Percentiles rank a stretch among this genome's conserved stretches.
phyloP scores from a whole-genome alignment of 1,140 invertebrate species.

The Meloidogyne exigua region DNA sequence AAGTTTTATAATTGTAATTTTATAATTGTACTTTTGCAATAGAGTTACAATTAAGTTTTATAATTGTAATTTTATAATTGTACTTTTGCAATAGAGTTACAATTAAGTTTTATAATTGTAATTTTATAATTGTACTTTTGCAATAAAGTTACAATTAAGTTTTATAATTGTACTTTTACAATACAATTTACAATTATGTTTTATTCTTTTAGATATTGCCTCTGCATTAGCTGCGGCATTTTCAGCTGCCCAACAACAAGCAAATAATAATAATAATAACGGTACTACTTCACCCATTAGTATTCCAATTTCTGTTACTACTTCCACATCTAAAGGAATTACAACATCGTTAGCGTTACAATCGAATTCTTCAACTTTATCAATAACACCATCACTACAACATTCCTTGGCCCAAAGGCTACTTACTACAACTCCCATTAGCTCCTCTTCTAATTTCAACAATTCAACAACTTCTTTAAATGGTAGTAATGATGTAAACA shows the following conservation, averaged over 20 bases:
- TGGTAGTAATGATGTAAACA: neutral
- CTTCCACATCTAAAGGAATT: slow-evolving; percentile 4
- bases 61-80: no score
- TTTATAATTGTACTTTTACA: no score
- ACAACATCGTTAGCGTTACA: neutral
- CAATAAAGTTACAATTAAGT: no score
- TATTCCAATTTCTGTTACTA: slow-evolving; percentile 9
- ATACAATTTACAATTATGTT: no score
- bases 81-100: neutral
- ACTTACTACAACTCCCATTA: slow-evolving; percentile 13
- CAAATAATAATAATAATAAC: neutral
- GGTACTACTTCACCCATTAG: slow-evolving; percentile 1
- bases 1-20: neutral
- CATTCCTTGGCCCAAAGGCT: slow-evolving; percentile 20
- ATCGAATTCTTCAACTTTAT: neutral
- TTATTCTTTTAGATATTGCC: slow-evolving; percentile 7
- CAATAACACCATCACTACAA: slow-evolving; percentile 10
- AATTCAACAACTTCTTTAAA: neutral
- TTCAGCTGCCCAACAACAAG: slow-evolving; percentile 14
- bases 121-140: neutral
- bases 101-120: neutral
- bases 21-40: neutral
- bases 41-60: no score
- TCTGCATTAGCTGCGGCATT: slow-evolving; percentile 19
- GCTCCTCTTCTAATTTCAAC: neutral